Conservation (phyloP, 2,797 vertebrate genomes). For the Petrocephalus schoutedeni region DNA sequence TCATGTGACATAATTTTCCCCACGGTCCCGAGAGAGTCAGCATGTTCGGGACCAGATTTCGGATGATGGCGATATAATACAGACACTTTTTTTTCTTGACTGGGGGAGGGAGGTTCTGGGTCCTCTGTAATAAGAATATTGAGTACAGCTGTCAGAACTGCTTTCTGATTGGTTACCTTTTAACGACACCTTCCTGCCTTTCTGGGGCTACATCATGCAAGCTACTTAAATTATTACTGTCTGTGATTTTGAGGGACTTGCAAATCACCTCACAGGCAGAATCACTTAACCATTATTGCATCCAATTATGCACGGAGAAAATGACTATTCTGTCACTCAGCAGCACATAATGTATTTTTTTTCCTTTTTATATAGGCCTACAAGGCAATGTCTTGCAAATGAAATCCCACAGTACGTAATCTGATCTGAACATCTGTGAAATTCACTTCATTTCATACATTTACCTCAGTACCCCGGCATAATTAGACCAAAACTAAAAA, state of each 20-base stretch:
- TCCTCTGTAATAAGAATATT: not conserved
- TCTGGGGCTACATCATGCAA: too few relatives aligned
- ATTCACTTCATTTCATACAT: not conserved
- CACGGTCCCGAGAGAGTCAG: slow-evolving; percentile 16
- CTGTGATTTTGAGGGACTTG: slow-evolving; percentile 4
- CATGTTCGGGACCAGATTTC: too few relatives aligned
- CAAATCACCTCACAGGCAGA: slow-evolving; percentile 12
- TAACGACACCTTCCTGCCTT: not conserved
- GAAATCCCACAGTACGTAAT: not conserved
- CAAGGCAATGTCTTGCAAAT: not conserved
- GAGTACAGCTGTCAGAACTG: not conserved
- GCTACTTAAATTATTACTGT: not conserved
- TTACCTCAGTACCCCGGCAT: not conserved
- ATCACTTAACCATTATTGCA: slow-evolving; percentile 15
- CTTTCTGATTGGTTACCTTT: not conserved
- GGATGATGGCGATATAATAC: not conserved
- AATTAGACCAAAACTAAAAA: not conserved
- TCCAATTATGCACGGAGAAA: slow-evolving; percentile 12
- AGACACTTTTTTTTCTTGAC: not conserved
- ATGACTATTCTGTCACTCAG: slow-evolving; percentile 13
- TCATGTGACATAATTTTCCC: slow-evolving; percentile 58
- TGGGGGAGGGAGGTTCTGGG: not conserved
- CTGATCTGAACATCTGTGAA: not conserved
- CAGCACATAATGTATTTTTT: not conserved
- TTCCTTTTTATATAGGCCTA: not conserved